A percentile compares a stretch with the other conserved stretches of the same genome.
phyloP scores from a whole-genome alignment of 2,888 invertebrate genomes.

The Rosalia funebris region DNA sequence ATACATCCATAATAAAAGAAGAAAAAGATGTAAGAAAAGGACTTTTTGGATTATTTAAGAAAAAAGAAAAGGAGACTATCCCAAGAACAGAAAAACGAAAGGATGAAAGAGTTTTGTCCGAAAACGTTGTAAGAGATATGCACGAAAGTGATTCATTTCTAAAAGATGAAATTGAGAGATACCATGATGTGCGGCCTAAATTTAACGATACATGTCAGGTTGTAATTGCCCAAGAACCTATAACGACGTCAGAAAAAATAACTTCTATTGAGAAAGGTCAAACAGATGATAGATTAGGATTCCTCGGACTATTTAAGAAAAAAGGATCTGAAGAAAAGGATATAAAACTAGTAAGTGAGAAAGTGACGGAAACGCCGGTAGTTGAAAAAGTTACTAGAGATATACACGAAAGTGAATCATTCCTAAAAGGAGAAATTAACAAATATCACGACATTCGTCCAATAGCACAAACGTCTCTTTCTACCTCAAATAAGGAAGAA shows the following conservation, averaged over 20 bases:
- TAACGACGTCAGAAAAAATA: too few relatives aligned
- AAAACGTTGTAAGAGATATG: constrained; percentile 37
- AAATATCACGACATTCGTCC: constrained; percentile 42
- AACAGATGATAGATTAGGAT: background rate
- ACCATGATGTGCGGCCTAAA: constrained; percentile 26
- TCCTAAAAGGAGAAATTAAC: constrained; percentile 36
- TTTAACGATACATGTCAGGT: constrained; percentile 23
- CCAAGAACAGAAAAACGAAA: constrained; percentile 1
- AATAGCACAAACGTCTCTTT: constrained; percentile 8
- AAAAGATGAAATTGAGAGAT: constrained; percentile 27
- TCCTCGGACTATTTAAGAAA: background rate
- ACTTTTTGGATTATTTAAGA: constrained; percentile 15
- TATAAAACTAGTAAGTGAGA: background rate
- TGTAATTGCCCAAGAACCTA: background rate
- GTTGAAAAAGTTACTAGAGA: constrained; percentile 16
- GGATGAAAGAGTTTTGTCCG: constrained; percentile 29
- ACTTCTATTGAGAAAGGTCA: background rate
- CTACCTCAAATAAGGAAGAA: background rate
- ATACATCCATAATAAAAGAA: background rate
- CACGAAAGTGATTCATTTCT: constrained; percentile 42
- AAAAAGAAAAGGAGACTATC: constrained; percentile 20
- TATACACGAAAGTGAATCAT: constrained; percentile 29
- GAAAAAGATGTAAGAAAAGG: background rate
- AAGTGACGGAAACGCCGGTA: background rate
- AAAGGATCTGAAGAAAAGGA: constrained; percentile 22